phyloP scores from a whole-genome alignment of 2,797 vertebrate genomes.

The Danio albolineatus region DNA sequence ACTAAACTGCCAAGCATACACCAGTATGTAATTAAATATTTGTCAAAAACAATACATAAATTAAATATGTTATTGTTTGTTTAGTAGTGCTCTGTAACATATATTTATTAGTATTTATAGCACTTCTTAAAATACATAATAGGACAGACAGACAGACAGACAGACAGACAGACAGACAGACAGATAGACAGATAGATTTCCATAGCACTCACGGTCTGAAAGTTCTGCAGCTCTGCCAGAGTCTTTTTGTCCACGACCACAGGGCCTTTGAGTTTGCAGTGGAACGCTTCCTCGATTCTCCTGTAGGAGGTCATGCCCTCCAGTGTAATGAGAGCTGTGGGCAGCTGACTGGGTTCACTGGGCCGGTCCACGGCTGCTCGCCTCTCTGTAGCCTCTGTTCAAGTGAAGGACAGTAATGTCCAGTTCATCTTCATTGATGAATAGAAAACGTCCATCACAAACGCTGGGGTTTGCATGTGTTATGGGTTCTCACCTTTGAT shows the following conservation, averaged over 20 bases:
- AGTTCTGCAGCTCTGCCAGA: conserved; percentile 91
- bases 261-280: conserved; percentile 89
- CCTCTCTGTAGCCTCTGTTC: conserved; percentile 87
- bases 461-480: background rate
- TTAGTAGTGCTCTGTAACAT: too few relatives aligned
- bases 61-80: too few relatives aligned
- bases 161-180: too few relatives aligned
- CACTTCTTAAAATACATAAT: too few relatives aligned
- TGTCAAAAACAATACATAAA: too few relatives aligned
- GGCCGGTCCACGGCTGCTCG: conserved; percentile 74
- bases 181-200: conserved; percentile 22
- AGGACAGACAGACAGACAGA: too few relatives aligned
- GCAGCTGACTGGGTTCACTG: conserved; percentile 77
- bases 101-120: too few relatives aligned
- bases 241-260: conserved; percentile 91
- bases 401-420: conserved; percentile 27
- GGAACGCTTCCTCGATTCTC: conserved; percentile 89
- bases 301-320: conserved; percentile 77
- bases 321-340: conserved; percentile 80
- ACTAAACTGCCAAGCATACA: too few relatives aligned
- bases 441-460: conserved; percentile 16
- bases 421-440: conserved; percentile 7
- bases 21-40: too few relatives aligned
- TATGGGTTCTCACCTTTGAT: conserved; percentile 83
- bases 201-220: conserved; percentile 89